phyloP scores from a whole-genome alignment of 2,888 invertebrate genomes.

The Branchinecta sandiegonensis region DNA sequence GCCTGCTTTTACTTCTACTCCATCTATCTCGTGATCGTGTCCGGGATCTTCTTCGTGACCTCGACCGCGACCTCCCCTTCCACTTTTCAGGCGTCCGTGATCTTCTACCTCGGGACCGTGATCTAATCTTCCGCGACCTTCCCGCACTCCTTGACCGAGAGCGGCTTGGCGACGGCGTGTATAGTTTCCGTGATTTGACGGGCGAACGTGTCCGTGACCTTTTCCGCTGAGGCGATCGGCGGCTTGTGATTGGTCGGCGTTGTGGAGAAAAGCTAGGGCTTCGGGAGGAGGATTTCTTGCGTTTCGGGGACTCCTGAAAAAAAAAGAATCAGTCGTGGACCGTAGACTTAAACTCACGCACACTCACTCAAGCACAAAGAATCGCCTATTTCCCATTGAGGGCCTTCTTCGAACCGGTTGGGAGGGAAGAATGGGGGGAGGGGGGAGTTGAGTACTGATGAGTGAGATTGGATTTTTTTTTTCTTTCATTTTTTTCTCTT shows the following conservation, averaged over 20 bases:
- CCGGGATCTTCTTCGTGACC: slow-evolving; percentile 20
- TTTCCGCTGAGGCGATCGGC: slow-evolving; percentile 14
- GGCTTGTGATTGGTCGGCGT: background rate
- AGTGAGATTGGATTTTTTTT: no score
- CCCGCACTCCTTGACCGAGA: no score
- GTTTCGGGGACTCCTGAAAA: background rate
- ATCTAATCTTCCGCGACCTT: slow-evolving; percentile 7
- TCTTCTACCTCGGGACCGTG: slow-evolving; percentile 20
- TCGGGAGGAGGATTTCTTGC: background rate
- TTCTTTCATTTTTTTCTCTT: no score
- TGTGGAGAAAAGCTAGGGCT: background rate
- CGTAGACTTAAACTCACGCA: background rate
- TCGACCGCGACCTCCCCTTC: background rate
- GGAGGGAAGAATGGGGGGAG: no score
- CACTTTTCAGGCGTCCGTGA: slow-evolving; percentile 18
- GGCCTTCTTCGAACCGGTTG: no score
- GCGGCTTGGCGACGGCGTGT: no score
- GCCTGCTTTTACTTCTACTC: slow-evolving; percentile 16
- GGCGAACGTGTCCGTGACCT: slow-evolving; percentile 18
- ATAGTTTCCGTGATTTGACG: background rate
- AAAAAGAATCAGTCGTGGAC: background rate
- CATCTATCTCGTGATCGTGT: slow-evolving; percentile 15
- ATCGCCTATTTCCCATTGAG: background rate
- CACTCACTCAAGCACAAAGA: background rate
- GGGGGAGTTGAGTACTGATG: no score